Base-by-base conservation (phyloP, 2,888 invertebrate genomes). In the Elysia crispata region DNA sequence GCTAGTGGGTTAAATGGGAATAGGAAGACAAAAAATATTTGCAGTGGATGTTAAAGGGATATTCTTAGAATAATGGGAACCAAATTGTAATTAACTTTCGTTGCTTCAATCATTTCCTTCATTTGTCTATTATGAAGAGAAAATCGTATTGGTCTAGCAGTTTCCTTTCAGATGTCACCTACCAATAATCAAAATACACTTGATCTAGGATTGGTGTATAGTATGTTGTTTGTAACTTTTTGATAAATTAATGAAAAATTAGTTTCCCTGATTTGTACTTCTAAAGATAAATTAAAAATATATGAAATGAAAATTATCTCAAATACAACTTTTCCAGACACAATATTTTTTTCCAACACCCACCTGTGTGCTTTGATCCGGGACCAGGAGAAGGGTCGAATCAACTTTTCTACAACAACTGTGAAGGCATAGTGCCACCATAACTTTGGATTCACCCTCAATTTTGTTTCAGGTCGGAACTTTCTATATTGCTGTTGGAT, bases 381-480 rank as follows among this genome's bases (percentile, higher is more conserved):
- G 1, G 93, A 92, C 96, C 96, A 96, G 0, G 95, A 95, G 91
- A 95, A 95, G 0, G 96, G 96, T 30, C 94, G 93, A 0, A 96
- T 94, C 49, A 95, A 93, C 86, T 96, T 95, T 86, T 95, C 95
- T 1, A 96, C 88, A 0, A 95, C 94, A 5, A 95, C 95, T 83
- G 94, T 94, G 90, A 94, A 95, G 0, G 95, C 95, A 90, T 96
- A 96, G 60, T 93, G 94, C 96, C 96, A 96, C 96, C 96, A 96
- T 60, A 93, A 93, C 85, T 93, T 94, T 0, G 93, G 93, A 88
- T 95, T 94, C 78, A 94, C 94, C 41, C 92, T 90, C 1, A 95
- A 91, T 0, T 94, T 93, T 0, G 93, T 93, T 0, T 94, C 93
- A 0, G 95, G 95, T 83, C 94, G 94, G 80, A 94, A 93, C 85